phyloP scores from a whole-genome alignment of 2,888 invertebrate species.

The Acronicta aceris region DNA sequence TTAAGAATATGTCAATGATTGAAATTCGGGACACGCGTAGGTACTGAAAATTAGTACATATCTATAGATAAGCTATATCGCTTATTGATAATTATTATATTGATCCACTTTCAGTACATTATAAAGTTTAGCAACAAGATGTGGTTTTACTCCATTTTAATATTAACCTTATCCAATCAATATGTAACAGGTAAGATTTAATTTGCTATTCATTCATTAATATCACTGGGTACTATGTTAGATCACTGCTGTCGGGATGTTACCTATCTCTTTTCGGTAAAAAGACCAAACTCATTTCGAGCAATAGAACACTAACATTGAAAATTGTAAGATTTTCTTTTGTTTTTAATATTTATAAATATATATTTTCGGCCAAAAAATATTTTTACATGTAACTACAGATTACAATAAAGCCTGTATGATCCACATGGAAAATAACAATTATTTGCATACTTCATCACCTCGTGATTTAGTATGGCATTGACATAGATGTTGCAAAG shows the following conservation, averaged over 20 bases:
- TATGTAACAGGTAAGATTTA: slow-evolving; percentile 56
- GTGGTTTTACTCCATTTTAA: slow-evolving; percentile 56
- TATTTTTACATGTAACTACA: too few species aligned
- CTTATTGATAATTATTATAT: slow-evolving; percentile 31
- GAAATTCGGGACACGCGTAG: slow-evolving; percentile 1
- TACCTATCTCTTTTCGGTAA: too few species aligned
- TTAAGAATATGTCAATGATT: neutral
- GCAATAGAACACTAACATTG: too few species aligned
- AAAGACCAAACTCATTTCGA: too few species aligned
- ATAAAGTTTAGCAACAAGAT: slow-evolving; percentile 40
- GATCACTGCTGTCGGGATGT: too few species aligned
- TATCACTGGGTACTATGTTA: too few species aligned
- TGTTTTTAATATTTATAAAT: too few species aligned
- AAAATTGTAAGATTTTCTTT: too few species aligned
- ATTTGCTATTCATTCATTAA: too few species aligned
- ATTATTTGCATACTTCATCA: slow-evolving; percentile 1
- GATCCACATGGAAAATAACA: neutral
- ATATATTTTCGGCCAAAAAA: too few species aligned
- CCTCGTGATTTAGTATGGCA: slow-evolving; percentile 12
- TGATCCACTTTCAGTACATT: slow-evolving; percentile 42
- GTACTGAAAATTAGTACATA: slow-evolving; percentile 4
- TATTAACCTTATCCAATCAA: slow-evolving; percentile 50
- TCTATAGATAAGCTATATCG: slow-evolving; percentile 45
- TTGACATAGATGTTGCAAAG: slow-evolving; percentile 17
- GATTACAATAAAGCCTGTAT: neutral